Conservation (phyloP, 2,888 invertebrate genomes). For the Encarsia formosa region DNA sequence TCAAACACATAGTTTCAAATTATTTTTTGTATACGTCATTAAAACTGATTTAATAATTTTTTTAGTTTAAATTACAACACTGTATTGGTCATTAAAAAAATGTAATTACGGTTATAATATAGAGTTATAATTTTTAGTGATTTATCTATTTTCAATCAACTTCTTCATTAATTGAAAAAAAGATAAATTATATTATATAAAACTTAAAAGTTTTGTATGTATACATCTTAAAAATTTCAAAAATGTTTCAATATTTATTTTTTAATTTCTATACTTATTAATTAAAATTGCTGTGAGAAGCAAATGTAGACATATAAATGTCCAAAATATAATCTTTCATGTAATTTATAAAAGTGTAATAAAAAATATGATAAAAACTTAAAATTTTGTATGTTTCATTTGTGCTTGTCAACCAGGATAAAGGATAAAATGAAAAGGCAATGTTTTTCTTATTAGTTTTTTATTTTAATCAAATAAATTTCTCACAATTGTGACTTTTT, state of each 20-base stretch:
- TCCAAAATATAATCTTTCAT: slow-evolving; percentile 20
- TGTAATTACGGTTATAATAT: no score
- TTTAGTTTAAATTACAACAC: no score
- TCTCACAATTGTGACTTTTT: slow-evolving; percentile 6
- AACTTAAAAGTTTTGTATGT: background rate
- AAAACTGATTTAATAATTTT: no score
- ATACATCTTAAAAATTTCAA: no score
- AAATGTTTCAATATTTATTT: background rate
- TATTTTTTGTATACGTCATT: no score
- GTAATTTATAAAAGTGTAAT: slow-evolving; percentile 22
- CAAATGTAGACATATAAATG: slow-evolving; percentile 18
- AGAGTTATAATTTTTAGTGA: no score
- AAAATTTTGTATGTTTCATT: no score
- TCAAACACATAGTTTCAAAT: no score
- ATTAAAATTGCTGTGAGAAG: slow-evolving; percentile 4
- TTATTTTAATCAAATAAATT: slow-evolving; percentile 24
- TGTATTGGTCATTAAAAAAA: no score
- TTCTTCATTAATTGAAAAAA: background rate
- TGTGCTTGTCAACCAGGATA: no score
- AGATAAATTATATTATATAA: slow-evolving; percentile 1
- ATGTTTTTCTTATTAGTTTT: background rate
- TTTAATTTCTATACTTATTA: slow-evolving; percentile 1
- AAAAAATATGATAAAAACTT: no score
- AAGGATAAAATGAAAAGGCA: background rate
- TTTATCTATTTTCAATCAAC: background rate